Evolutionary conservation across 2,888 invertebrate genomes (phyloP), one percentile per base, ranked within the genome.

Genomic region (Nowickia ferox): DNA sequence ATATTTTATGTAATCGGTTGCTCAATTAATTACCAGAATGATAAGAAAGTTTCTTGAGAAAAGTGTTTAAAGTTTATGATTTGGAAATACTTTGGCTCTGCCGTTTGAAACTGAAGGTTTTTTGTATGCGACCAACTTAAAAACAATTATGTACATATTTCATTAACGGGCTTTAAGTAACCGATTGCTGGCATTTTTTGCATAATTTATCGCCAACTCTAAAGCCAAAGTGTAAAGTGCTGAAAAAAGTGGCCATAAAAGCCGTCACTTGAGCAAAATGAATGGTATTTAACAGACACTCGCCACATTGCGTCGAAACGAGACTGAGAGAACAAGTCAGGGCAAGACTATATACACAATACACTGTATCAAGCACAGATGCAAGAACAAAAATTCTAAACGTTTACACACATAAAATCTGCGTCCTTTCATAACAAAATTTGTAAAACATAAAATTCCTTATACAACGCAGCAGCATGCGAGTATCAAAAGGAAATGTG

Each of bases 201-300:
- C 69, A 53, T 15, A 42, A 53, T 53, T 61, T 42, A 19, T 1
- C 5, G 44, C 19, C 22, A 61, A 42, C 55, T 17, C 38, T 40
- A 30, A 51, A 66, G 51, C 17, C 15, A 19, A 81, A 65, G 48
- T 48, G 66, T 59, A 81, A 77, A 76, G 65, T 65, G 40, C 1
- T 30, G 6, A 66, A 65, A 83, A 77, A 74, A 72, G 46, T 74
- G 75, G 55, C 66, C 55, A 53, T 81, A 68, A 61, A 81, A 77
- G 48, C 81, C 77, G 51, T 81, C 80, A 84, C 81, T 81, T 81
- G 80, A 61, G 59, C 59, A 72, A 76, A 84, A 77, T 84, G 46
- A 72, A 72, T 72, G 68, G 68, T 72, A 81, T 84, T 84, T 74
- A 84, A 77, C 76, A 77, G 72, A 61, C 68, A 72, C 71, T 48